phyloP scores from a whole-genome alignment of 2,113 vertebrate species.

The Isichthys henryi region DNA sequence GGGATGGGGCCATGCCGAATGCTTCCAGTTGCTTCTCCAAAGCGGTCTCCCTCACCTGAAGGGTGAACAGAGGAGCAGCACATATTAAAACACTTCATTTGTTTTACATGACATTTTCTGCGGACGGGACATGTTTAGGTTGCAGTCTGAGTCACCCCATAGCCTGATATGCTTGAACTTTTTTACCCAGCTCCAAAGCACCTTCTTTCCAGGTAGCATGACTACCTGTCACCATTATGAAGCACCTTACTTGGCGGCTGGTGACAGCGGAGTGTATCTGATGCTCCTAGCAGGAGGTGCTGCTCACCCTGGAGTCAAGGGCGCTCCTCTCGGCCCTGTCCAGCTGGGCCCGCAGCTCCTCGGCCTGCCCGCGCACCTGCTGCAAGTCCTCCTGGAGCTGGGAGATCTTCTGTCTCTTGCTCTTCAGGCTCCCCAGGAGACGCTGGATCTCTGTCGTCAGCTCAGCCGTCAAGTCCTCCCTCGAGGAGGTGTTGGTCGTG shows the following conservation, averaged over 20 bases:
- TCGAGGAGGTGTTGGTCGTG: slow-evolving; percentile 57
- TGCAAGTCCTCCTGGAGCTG: slow-evolving; percentile 74
- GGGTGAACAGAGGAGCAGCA: slow-evolving; percentile 11
- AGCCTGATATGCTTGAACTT: background rate
- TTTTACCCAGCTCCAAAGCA: background rate
- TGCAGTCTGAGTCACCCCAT: background rate
- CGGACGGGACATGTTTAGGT: background rate
- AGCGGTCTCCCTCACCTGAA: slow-evolving; percentile 55
- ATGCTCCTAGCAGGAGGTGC: background rate
- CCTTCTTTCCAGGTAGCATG: background rate
- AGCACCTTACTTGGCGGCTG: background rate
- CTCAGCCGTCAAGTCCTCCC: slow-evolving; percentile 67
- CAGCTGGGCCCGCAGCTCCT: slow-evolving; percentile 56
- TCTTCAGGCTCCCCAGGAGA: slow-evolving; percentile 73
- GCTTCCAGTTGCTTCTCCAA: slow-evolving; percentile 46
- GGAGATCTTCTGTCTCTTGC: slow-evolving; percentile 71
- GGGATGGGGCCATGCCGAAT: slow-evolving; percentile 36
- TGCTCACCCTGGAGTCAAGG: slow-evolving; percentile 48
- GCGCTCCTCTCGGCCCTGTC: slow-evolving; percentile 53
- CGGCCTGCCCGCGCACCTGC: slow-evolving; percentile 44
- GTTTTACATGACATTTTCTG: background rate
- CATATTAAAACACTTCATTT: background rate
- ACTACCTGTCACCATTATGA: background rate
- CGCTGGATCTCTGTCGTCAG: slow-evolving; percentile 76
- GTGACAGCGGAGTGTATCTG: background rate